Conservation (phyloP, 2,113 vertebrate species). For the Plecturocebus donacophilus region DNA sequence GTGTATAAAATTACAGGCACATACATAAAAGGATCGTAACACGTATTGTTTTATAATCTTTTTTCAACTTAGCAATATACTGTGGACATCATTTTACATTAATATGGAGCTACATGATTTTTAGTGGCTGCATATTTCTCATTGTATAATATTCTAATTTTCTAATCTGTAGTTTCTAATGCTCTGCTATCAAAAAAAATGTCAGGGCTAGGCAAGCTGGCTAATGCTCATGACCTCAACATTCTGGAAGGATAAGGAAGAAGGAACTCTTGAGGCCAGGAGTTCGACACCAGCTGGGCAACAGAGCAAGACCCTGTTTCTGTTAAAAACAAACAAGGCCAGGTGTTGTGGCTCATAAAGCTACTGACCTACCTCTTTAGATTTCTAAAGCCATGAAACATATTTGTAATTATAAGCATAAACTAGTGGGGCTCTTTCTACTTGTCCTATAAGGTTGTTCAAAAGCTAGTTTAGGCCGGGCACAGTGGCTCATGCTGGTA, state of each 20-base stretch:
- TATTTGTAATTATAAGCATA: not conserved
- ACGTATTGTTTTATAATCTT: not conserved
- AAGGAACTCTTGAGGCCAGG: no score
- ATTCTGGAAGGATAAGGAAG: no score
- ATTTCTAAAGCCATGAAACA: not conserved
- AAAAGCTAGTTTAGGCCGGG: not conserved
- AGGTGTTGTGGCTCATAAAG: not conserved
- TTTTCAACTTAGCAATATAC: slow-evolving; percentile 9
- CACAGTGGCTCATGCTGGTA: no score
- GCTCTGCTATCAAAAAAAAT: not conserved
- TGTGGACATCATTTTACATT: not conserved
- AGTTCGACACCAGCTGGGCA: no score
- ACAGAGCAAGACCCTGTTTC: no score
- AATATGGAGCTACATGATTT: not conserved
- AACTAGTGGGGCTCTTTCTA: not conserved
- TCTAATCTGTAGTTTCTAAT: not conserved
- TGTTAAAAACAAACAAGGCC: no score
- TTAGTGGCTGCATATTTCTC: not conserved
- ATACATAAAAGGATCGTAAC: not conserved
- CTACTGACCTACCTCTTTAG: not conserved
- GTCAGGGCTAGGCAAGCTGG: not conserved
- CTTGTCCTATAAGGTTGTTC: not conserved
- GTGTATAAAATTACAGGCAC: slow-evolving; percentile 9
- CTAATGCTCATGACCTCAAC: no score
- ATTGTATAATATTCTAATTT: slow-evolving; percentile 8